Percentiles rank a stretch among this genome's conserved stretches.
These are phyloP conservation scores for Heteromormyrus szaboi DNA, from an alignment of 2,797 vertebrate species.

Conservation along the genomic window DNA sequence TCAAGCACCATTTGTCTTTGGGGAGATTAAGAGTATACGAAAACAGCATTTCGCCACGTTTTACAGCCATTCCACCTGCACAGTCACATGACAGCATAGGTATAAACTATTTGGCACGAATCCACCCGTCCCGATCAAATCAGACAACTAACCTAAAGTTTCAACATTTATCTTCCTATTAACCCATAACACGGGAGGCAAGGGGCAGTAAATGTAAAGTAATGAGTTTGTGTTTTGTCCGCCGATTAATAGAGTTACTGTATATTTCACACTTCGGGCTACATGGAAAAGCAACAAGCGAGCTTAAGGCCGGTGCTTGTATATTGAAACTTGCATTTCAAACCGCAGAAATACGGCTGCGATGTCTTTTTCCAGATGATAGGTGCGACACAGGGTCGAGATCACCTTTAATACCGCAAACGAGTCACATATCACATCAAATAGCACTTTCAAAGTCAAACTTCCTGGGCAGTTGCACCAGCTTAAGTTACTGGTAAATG, in stretches of 20 bases:
- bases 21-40: not conserved
- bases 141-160: not conserved
- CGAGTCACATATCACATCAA: not conserved
- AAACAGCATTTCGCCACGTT: not conserved
- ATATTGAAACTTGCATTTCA: not conserved
- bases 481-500: not conserved
- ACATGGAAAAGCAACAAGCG: not conserved
- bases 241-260: not conserved
- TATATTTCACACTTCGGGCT: not conserved
- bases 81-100: not conserved
- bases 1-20: not conserved
- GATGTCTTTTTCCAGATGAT: not conserved
- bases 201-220: not conserved
- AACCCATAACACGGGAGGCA: not conserved
- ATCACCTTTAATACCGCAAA: not conserved
- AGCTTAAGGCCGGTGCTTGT: not conserved
- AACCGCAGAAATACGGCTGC: not conserved
- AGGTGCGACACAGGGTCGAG: not conserved
- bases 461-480: not conserved
- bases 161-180: not conserved
- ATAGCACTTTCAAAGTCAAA: not conserved
- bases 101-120: not conserved
- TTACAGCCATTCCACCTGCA: not conserved
- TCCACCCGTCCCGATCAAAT: not conserved
- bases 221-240: not conserved